Conservation (phyloP, 2,888 invertebrate species). For the Rotaria magnacalcarata region DNA sequence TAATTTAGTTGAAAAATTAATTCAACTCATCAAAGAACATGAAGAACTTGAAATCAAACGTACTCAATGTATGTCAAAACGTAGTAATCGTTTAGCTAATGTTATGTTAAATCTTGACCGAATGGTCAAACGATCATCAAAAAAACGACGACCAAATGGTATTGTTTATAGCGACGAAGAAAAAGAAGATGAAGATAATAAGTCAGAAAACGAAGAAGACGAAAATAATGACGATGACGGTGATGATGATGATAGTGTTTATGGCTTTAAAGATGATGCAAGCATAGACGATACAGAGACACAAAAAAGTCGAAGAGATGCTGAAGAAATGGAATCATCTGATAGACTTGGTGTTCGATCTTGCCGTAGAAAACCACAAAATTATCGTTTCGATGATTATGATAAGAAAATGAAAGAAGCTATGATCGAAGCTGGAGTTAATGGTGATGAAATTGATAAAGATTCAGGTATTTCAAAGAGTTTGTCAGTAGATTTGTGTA, state of each 20-base stretch:
- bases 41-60: constrained; percentile 33
- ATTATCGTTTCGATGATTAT: constrained; percentile 32
- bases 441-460: background rate
- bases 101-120: background rate
- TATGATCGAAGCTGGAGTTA: background rate
- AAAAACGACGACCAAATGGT: background rate
- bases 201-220: background rate
- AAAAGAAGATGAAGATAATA: background rate
- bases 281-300: background rate
- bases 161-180: constrained; percentile 17
- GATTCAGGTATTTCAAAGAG: background rate
- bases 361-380: background rate
- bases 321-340: background rate
- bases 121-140: constrained; percentile 15
- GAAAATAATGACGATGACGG: background rate
- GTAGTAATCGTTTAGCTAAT: constrained; percentile 33
- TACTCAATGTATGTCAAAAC: constrained; percentile 18
- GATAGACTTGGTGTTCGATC: background rate
- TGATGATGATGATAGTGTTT: background rate
- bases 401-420: constrained; percentile 30
- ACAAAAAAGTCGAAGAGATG: background rate
- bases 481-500: no score
- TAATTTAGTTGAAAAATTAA: background rate
- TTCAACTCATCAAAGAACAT: background rate
- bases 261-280: constrained; percentile 14